Base-by-base conservation (phyloP, 2,113 vertebrate genomes). In the Salvelinus namaycush region DNA sequence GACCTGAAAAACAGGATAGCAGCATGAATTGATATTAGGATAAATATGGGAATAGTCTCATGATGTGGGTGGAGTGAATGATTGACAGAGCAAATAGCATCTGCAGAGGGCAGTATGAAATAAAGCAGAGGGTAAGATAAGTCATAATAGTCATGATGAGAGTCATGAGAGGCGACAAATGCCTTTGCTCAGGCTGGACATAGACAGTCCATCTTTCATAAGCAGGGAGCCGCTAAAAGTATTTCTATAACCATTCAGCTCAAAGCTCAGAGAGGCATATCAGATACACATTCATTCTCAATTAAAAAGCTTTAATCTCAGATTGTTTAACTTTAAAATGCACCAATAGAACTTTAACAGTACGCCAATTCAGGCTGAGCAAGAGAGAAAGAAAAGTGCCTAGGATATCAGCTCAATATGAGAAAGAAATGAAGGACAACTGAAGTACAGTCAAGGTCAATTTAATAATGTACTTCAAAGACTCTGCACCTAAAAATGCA, bases 1-100 rank as follows among this genome's bases (percentile, higher is more conserved):
- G 73, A 96, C 94, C 97, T 97, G 91, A 48, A 84, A 29, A 20
- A 87, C 75, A 51, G 5, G 18, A 22, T 22, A 22, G 59, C 20
- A n/a, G 7, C 59, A 11, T 22, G 7, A 62, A 22, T 54, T n/a
- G n/a, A 62, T 11, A n/a, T 22, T 22, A 22, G n/a, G n/a, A 5
- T 62, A 24, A 62, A 62, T 62, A 18, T 20, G 54, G 16, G 54
- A 57, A 57, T 4, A 57, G 59, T 22, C 13, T 44, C 54, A 57
- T 29, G 9, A 49, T 66, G 39, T 64, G 49, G 39, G 39, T 11
- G 39, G 5, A 72, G 16, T 44, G 27, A 54, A 39, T 54, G 3
- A 18, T 16, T 22, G 9, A 22, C 59, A 22, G 59, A 62, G 49
- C 39, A 69, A 44, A 16, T 0, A 27, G 44, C 14, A 39, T 67